A percentile compares a stretch with the other conserved stretches of the same genome.
Evolutionary conservation across 2,888 invertebrate species (phyloP).

Genomic region (Eledona agricola): DNA sequence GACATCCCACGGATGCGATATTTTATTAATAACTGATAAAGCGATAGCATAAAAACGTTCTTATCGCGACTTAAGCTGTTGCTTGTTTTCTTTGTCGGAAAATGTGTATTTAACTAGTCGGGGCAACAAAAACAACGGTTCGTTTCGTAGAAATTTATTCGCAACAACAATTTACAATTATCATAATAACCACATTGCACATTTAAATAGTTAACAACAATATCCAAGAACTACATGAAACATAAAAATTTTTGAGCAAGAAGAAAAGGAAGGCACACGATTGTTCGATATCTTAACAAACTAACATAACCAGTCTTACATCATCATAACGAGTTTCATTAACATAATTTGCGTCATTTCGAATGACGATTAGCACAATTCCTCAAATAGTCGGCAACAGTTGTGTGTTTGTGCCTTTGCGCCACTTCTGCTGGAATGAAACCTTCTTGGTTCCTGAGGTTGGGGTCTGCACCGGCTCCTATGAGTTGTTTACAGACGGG

Average conservation of each 20-base stretch:
- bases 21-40: no score
- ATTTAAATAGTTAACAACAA: slow-evolving; percentile 8
- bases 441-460: slow-evolving; percentile 77
- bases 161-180: no score
- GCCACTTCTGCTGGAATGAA: slow-evolving; percentile 75
- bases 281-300: slow-evolving; percentile 10
- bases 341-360: slow-evolving; percentile 22
- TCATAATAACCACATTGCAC: slow-evolving; percentile 15
- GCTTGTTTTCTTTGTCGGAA: no score
- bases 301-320: slow-evolving; percentile 25
- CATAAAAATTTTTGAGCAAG: slow-evolving; percentile 19
- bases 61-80: no score
- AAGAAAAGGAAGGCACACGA: slow-evolving; percentile 15
- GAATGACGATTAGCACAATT: slow-evolving; percentile 57
- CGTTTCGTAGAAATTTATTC: no score
- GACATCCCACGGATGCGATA: no score
- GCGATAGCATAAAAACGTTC: no score
- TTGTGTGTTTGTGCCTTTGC: slow-evolving; percentile 63
- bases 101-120: no score
- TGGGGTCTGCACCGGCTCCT: slow-evolving; percentile 74
- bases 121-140: no score
- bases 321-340: slow-evolving; percentile 14
- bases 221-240: neutral
- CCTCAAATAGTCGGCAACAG: slow-evolving; percentile 68
- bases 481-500: slow-evolving; percentile 80